Base-by-base conservation (phyloP, 2,113 vertebrate species). In the Larimichthys polyactis region DNA sequence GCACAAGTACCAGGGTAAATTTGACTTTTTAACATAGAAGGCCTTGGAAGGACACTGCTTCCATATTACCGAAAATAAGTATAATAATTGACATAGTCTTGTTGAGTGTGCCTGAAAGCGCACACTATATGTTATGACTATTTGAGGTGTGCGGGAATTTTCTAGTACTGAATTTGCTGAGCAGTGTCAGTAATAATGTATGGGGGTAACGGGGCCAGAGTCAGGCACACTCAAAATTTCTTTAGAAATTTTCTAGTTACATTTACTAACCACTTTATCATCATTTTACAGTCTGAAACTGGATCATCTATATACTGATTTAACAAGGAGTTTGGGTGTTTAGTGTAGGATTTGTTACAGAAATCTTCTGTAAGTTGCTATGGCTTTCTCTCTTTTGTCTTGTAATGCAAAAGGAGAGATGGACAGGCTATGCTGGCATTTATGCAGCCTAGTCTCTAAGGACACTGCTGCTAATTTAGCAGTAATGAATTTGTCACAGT, bases 311-410 rank as follows among this genome's bases (percentile, higher is more conserved):
- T 0, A 1, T 14, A 20, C 8, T 51, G 49, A 8, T 22, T 49
- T n/a, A 17, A 27, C 24, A 54, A 43, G 43, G 51, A 67, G 29
- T 46, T 52, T 32, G 59, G 29, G 24, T 43, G 9, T 4, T 79
- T 75, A 58, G 43, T 58, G 65, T 9, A 63, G 68, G n/a, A 82
- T 82, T 58, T 51, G 74, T 87, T 87, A 43, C 82, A 85, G 79
- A 83, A 89, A 46, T 79, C 43, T 36, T 68, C 60, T 17, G 83
- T 66, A 49, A 72, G 75, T 60, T 76, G 58, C 79, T 16, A 36
- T 89, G 88, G 89, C 69, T 67, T 54, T 72, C 69, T 55, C 72
- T 71, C 59, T 64, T 19, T 43, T 71, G 64, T 72, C 24, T 74
- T 78, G 69, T 24, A 75, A 63, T 54, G 20, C 36, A 71, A 62